Conservation (phyloP, 2,888 invertebrate species). For the Drosophila lacicola region DNA sequence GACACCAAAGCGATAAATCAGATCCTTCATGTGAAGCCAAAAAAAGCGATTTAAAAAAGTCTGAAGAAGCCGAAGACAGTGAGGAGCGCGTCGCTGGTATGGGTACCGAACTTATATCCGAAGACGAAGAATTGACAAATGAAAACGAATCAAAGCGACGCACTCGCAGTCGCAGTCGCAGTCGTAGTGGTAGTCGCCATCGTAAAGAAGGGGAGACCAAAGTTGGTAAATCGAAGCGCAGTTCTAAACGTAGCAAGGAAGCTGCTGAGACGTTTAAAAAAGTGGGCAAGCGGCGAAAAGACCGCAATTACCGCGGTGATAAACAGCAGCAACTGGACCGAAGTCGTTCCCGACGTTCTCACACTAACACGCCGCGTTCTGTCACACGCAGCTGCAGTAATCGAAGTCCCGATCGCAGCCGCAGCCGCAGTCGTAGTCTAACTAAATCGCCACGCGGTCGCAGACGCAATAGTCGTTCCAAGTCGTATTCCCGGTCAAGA, state of each 20-base stretch:
- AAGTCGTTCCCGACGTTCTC: conserved; percentile 40
- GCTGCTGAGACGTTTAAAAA: conserved; percentile 91
- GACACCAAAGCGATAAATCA: conserved; percentile 7
- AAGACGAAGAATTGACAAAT: conserved; percentile 87
- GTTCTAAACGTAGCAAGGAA: conserved; percentile 62
- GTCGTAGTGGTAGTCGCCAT: conserved; percentile 24
- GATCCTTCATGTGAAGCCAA: conserved; percentile 6
- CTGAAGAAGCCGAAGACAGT: conserved; percentile 7
- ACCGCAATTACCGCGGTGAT: conserved; percentile 91
- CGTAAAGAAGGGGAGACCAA: conserved; percentile 43
- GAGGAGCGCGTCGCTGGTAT: conserved; percentile 80
- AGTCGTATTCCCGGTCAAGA: conserved; percentile 62
- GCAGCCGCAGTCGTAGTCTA: conserved; percentile 43
- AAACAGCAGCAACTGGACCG: conserved; percentile 79
- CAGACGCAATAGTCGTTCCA: conserved; percentile 61
- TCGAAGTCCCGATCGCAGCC: conserved; percentile 39
- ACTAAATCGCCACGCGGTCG: conserved; percentile 49
- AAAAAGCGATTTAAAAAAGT: conserved; percentile 14
- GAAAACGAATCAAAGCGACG: conserved; percentile 60
- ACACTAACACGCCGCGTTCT: conserved; percentile 48
- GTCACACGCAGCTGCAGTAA: conserved; percentile 33
- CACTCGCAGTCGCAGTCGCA: conserved; percentile 42
- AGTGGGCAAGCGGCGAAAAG: conserved; percentile 91
- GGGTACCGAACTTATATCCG: conserved; percentile 91
- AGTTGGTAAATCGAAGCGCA: conserved; percentile 53